Percentiles rank a stretch among this genome's conserved stretches.
Evolutionary conservation across 1,140 invertebrate species (phyloP).

Genomic region (Trichomalopsis sarcophagae): DNA sequence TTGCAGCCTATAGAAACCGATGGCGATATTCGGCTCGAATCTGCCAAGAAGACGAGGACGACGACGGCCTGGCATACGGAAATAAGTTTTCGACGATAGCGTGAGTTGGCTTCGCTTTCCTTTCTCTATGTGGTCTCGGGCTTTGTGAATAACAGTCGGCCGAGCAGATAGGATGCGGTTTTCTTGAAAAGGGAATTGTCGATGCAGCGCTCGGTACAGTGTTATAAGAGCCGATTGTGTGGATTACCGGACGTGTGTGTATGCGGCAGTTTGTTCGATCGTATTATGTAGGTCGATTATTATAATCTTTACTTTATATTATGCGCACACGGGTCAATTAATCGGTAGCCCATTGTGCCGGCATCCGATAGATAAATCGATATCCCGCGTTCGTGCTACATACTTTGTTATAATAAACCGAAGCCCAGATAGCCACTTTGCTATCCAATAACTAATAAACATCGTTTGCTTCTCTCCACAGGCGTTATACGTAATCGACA

Average conservation of each 20-base stretch:
- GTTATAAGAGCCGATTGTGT: not conserved
- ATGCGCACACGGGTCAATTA: no score
- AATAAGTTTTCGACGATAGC: slow-evolving; percentile 24
- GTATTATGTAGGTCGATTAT: not conserved
- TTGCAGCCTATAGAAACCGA: not conserved
- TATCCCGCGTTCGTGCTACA: not conserved
- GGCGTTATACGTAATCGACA: not conserved
- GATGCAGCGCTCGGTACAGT: not conserved
- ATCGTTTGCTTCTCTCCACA: not conserved
- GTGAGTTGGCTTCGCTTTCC: not conserved
- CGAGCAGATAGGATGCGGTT: not conserved
- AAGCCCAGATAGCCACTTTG: not conserved
- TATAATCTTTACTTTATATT: no score
- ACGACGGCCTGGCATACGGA: slow-evolving; percentile 18
- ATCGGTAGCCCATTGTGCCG: no score
- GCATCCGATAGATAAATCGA: not conserved
- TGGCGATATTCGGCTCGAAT: not conserved
- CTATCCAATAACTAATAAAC: no score
- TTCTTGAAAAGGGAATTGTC: not conserved
- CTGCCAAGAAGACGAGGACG: slow-evolving; percentile 10
- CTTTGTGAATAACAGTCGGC: not conserved
- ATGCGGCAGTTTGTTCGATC: no score
- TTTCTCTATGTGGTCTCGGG: not conserved
- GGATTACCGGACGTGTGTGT: no score
- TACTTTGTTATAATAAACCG: no score